A percentile compares a stretch with the other conserved stretches of the same genome.
Conservation (phyloP, 1,140 invertebrate genomes). For the Ylistrum balloti region DNA sequence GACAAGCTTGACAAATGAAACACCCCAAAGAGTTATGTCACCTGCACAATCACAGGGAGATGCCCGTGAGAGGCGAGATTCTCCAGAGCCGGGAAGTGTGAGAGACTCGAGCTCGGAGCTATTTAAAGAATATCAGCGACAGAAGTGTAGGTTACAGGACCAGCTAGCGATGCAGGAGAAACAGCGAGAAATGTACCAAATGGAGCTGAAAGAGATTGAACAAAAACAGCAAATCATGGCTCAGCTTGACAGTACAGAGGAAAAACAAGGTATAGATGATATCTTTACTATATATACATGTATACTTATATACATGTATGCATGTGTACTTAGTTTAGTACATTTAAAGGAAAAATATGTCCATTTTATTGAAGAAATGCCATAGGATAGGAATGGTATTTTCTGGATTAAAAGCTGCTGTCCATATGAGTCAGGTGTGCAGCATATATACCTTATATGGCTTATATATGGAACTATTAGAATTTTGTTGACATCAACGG, state of each 20-base stretch:
- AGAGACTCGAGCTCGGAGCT: slow-evolving; percentile 78
- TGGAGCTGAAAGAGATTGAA: slow-evolving; percentile 75
- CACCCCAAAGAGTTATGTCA: slow-evolving; percentile 48
- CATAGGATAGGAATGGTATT: too few relatives aligned
- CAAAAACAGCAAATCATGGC: slow-evolving; percentile 51
- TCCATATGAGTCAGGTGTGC: too few relatives aligned
- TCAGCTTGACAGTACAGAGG: slow-evolving; percentile 43
- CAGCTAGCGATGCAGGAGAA: slow-evolving; percentile 77
- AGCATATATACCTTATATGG: too few relatives aligned
- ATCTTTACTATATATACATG: too few relatives aligned
- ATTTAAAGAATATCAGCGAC: slow-evolving; percentile 81
- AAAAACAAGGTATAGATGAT: slow-evolving; percentile 28
- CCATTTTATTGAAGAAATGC: too few relatives aligned
- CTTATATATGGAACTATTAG: too few relatives aligned
- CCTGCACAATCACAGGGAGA: slow-evolving; percentile 59
- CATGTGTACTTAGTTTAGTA: too few relatives aligned
- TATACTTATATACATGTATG: too few relatives aligned
- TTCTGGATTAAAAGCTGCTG: too few relatives aligned
- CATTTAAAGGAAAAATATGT: too few relatives aligned
- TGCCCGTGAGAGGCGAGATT: slow-evolving; percentile 63
- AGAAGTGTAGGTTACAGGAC: slow-evolving; percentile 77
- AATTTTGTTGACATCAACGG: too few relatives aligned
- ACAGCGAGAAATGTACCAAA: slow-evolving; percentile 71
- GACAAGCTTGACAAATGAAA: slow-evolving; percentile 54
- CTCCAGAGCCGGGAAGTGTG: slow-evolving; percentile 57